Conservation (phyloP, 2,113 vertebrate genomes). For the Corydoras maculifer region DNA sequence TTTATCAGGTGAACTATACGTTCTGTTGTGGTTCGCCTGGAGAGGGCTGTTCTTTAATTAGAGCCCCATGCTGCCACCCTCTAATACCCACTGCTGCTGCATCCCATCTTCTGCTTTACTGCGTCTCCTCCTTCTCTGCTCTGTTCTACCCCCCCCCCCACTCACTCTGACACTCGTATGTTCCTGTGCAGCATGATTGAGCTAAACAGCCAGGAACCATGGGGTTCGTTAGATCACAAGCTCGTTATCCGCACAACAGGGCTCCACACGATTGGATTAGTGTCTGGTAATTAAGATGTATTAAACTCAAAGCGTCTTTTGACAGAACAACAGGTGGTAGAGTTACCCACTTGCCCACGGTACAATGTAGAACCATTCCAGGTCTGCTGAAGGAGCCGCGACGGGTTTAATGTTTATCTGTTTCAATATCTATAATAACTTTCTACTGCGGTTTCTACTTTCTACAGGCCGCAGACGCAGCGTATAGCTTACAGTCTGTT, state of each 20-base stretch:
- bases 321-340: slow-evolving; percentile 26
- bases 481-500: too few species aligned
- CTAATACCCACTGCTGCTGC: slow-evolving; percentile 34
- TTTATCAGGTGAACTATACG: slow-evolving; percentile 18
- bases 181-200: slow-evolving; percentile 29
- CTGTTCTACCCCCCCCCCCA: not conserved
- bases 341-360: slow-evolving; percentile 2
- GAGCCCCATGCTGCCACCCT: slow-evolving; percentile 35
- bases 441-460: too few species aligned
- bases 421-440: too few species aligned
- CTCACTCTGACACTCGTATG: slow-evolving; percentile 22
- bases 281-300: slow-evolving; percentile 41
- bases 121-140: slow-evolving; percentile 19
- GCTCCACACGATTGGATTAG: slow-evolving; percentile 31
- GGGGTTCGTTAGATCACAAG: slow-evolving; percentile 35
- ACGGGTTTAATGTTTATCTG: too few species aligned
- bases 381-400: not conserved
- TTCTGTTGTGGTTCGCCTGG: slow-evolving; percentile 29
- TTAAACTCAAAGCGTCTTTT: slow-evolving; percentile 41
- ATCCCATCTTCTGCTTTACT: slow-evolving; percentile 30
- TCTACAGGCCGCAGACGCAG: too few species aligned
- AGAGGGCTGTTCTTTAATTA: slow-evolving; percentile 33
- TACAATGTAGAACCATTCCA: slow-evolving; percentile 4
- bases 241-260: slow-evolving; percentile 35
- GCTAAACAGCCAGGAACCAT: slow-evolving; percentile 30